Percentiles rank a stretch among this genome's conserved stretches.
These are phyloP conservation scores for Parapsyche elsis DNA, from an alignment of 1,140 invertebrate species.

Conservation along the genomic window DNA sequence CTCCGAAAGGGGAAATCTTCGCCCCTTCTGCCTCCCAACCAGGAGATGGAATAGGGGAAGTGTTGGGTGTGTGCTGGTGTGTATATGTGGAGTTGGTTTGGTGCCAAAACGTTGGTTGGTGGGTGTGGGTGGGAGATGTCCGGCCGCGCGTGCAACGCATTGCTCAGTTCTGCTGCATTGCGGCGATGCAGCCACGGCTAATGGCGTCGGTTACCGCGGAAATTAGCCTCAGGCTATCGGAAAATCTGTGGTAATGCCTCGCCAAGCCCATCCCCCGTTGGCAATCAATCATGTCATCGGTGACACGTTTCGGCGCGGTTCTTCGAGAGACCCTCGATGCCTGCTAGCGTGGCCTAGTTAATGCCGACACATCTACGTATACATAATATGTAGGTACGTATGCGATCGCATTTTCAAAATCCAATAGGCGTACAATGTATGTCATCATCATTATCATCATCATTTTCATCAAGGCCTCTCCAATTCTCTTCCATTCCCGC, in stretches of 20 bases:
- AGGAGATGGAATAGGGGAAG: background rate
- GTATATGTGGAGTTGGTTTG: constrained; percentile 37
- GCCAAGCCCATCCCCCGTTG: background rate
- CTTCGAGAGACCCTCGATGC: no score
- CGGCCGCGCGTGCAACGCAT: constrained; percentile 24
- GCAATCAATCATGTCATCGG: constrained; percentile 1
- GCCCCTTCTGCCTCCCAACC: background rate
- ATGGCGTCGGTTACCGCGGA: constrained; percentile 16
- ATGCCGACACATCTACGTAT: no score
- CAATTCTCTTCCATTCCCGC: no score
- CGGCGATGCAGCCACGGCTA: constrained; percentile 45
- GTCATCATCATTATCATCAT: no score
- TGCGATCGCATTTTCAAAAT: no score
- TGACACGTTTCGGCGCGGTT: background rate
- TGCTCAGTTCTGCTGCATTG: constrained; percentile 45
- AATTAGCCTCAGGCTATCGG: constrained; percentile 10
- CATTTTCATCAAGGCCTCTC: no score
- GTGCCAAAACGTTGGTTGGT: constrained; percentile 44
- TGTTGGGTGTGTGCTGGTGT: background rate
- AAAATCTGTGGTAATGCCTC: background rate
- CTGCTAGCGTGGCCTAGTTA: no score
- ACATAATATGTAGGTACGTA: no score
- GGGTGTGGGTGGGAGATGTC: constrained; percentile 15
- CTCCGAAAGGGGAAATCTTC: background rate
- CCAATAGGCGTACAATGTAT: no score